Conservation (phyloP, 2,797 vertebrate genomes). For the Vespertilio murinus region DNA sequence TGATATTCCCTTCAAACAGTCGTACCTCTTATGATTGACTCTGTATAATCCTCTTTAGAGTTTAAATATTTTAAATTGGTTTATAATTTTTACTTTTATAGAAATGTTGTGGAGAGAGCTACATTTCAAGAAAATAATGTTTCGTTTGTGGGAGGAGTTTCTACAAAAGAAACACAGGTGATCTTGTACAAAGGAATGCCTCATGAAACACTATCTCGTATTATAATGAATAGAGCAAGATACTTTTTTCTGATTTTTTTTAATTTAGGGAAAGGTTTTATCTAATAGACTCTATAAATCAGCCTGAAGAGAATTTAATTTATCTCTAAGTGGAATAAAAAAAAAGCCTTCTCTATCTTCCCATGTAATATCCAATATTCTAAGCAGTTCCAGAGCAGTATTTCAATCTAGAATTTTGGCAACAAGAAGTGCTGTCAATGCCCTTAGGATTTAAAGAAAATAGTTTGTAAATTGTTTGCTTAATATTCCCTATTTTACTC, state of each 20-base stretch:
- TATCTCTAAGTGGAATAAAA: constrained; percentile 28
- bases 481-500: constrained; percentile 42
- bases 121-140: constrained; percentile 1
- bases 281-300: neutral
- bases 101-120: neutral
- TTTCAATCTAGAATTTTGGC: constrained; percentile 28
- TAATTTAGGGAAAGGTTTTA: neutral
- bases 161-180: neutral
- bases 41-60: neutral
- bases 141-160: neutral
- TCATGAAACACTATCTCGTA: neutral
- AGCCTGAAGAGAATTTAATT: constrained; percentile 39
- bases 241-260: neutral
- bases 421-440: constrained; percentile 20
- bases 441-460: constrained; percentile 16
- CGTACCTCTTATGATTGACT: neutral
- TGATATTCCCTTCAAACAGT: neutral
- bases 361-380: constrained; percentile 54
- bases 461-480: neutral
- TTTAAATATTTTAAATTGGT: neutral
- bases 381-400: constrained; percentile 26
- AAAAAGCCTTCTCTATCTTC: constrained; percentile 7
- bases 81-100: neutral
- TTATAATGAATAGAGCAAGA: constrained; percentile 2
- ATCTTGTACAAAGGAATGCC: neutral